phyloP scores from a whole-genome alignment of 2,888 invertebrate species.

The Pterostichus niger region DNA sequence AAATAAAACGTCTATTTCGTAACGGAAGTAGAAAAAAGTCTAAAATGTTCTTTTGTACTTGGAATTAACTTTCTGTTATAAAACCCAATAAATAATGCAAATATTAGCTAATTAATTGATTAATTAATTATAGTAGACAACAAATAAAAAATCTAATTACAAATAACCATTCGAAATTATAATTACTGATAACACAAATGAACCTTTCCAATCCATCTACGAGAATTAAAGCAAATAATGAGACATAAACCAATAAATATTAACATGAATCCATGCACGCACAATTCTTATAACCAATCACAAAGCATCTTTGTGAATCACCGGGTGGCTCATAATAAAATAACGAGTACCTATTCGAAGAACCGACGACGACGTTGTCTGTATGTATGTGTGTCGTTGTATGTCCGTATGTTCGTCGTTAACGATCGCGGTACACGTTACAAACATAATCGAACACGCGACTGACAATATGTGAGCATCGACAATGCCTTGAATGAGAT shows the following conservation, averaged over 20 bases:
- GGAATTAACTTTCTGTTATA: no score
- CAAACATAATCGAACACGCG: conserved; percentile 1
- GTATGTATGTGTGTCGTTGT: background rate
- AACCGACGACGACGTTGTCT: background rate
- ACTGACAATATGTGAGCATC: conserved; percentile 17
- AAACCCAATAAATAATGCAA: no score
- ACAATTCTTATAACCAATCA: conserved; percentile 12
- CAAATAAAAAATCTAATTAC: no score
- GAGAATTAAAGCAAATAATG: background rate
- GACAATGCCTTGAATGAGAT: background rate
- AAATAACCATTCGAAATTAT: no score
- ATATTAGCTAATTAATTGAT: no score
- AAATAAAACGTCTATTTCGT: no score
- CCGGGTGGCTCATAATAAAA: conserved; percentile 20
- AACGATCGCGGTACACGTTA: conserved; percentile 13
- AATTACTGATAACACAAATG: no score
- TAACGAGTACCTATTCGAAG: conserved; percentile 22
- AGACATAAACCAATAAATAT: conserved; percentile 21
- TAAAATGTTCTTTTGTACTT: no score
- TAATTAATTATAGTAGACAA: no score
- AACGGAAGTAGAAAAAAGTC: no score
- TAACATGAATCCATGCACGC: conserved; percentile 28
- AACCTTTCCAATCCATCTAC: no score
- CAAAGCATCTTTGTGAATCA: conserved; percentile 6
- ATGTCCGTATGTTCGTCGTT: background rate